These are phyloP conservation scores for Didymodactylos carnosus DNA, from an alignment of 2,888 invertebrate genomes.

Conservation along the genomic window DNA sequence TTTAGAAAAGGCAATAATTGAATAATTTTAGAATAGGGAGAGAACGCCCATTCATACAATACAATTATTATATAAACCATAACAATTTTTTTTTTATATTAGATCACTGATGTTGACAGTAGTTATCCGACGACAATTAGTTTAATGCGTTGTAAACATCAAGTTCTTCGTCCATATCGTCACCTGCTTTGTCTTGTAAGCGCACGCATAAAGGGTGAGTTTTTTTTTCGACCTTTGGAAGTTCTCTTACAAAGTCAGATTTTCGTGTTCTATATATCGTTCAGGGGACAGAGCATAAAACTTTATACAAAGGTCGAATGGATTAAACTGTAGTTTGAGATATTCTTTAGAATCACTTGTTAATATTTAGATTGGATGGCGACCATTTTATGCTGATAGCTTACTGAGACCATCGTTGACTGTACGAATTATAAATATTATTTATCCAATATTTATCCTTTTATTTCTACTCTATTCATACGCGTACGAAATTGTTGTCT, in stretches of 20 bases:
- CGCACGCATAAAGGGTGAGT: not conserved
- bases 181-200: conserved; percentile 26
- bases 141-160: conserved; percentile 24
- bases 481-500: conserved; percentile 27
- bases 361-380: conserved; percentile 27
- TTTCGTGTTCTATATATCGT: conserved; percentile 15
- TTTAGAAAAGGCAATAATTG: too few relatives aligned
- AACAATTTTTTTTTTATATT: conserved; percentile 4
- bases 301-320: too few relatives aligned
- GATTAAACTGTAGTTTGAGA: too few relatives aligned
- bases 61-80: not conserved
- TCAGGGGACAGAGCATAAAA: too few relatives aligned
- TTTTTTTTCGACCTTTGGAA: not conserved
- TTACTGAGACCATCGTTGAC: conserved; percentile 15
- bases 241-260: not conserved
- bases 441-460: conserved; percentile 24
- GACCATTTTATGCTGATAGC: conserved; percentile 24
- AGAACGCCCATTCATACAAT: too few relatives aligned
- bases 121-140: conserved; percentile 24
- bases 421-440: conserved; percentile 22
- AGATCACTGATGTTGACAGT: conserved; percentile 26
- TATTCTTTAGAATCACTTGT: too few relatives aligned
- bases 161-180: conserved; percentile 26
- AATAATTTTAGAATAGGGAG: too few relatives aligned
- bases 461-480: conserved; percentile 26